These are phyloP conservation scores for Tachina grossa DNA, from an alignment of 2,888 invertebrate species.

Conservation along the genomic window DNA sequence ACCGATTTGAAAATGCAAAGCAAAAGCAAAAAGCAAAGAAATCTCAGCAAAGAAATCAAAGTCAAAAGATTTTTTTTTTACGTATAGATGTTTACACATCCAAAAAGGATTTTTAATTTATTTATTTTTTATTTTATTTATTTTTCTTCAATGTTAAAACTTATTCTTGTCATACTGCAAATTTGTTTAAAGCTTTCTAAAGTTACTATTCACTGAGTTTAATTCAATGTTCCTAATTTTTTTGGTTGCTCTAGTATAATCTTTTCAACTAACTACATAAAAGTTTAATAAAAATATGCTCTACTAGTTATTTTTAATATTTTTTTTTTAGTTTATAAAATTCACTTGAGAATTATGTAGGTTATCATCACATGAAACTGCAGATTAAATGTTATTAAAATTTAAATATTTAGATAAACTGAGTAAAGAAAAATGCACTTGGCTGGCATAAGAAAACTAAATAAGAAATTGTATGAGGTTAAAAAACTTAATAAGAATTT, in stretches of 20 bases:
- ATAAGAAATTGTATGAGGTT: conserved; percentile 14
- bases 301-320: conserved; percentile 4
- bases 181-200: not conserved
- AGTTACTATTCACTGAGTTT: not conserved
- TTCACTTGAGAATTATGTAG: conserved; percentile 71
- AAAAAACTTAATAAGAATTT: conserved; percentile 12
- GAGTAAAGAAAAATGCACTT: conserved; percentile 34
- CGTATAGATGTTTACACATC: too few relatives aligned
- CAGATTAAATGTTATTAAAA: conserved; percentile 66
- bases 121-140: too few relatives aligned
- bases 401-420: conserved; percentile 60
- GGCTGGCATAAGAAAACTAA: conserved; percentile 25
- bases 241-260: conserved; percentile 14
- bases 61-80: too few relatives aligned
- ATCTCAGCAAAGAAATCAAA: too few relatives aligned
- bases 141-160: too few relatives aligned
- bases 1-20: too few relatives aligned
- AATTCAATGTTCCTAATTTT: conserved; percentile 1
- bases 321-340: conserved; percentile 59
- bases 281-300: conserved; percentile 25
- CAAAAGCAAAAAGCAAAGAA: too few relatives aligned
- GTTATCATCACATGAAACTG: conserved; percentile 70
- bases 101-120: too few relatives aligned
- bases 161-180: not conserved
- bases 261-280: conserved; percentile 2